Evolutionary conservation across 2,888 invertebrate species (phyloP).

Genomic region (Melanophora roralis): DNA sequence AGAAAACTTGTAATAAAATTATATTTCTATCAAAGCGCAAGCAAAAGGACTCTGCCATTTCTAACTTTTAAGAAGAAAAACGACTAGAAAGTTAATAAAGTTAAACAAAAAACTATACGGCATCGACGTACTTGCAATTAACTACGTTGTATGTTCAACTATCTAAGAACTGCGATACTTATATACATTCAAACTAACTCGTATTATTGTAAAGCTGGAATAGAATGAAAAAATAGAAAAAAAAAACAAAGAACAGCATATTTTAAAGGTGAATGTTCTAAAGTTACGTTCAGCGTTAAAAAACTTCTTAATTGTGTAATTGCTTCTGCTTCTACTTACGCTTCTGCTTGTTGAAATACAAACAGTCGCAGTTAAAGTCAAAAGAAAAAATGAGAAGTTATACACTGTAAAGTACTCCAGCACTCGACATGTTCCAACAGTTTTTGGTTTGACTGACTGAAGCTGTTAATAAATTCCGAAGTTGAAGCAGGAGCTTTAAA

Average conservation of each 20-base stretch:
- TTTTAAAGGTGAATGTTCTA: constrained; percentile 57
- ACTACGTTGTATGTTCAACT: constrained; percentile 6
- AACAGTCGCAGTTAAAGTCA: too few species aligned
- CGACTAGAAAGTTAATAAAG: constrained; percentile 34
- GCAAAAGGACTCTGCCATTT: constrained; percentile 49
- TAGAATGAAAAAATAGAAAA: constrained; percentile 14
- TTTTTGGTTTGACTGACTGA: too few species aligned
- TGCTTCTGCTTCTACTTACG: too few species aligned
- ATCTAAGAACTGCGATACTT: background rate
- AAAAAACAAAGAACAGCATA: constrained; percentile 37
- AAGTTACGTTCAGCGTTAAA: too few species aligned
- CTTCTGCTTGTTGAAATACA: too few species aligned
- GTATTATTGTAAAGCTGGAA: constrained; percentile 14
- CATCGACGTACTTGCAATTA: constrained; percentile 6
- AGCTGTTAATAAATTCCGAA: too few species aligned
- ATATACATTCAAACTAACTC: background rate
- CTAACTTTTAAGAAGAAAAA: constrained; percentile 9
- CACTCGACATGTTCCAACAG: too few species aligned
- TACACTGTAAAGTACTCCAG: too few species aligned
- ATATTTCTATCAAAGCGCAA: constrained; percentile 46
- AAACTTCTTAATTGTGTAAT: too few species aligned
- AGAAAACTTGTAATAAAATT: constrained; percentile 58
- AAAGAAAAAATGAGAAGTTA: too few species aligned
- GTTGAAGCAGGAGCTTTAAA: too few species aligned
- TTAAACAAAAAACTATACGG: background rate